These are phyloP conservation scores for Sebastes vulpes DNA, from an alignment of 2,797 vertebrate genomes.

Conservation along the genomic window DNA sequence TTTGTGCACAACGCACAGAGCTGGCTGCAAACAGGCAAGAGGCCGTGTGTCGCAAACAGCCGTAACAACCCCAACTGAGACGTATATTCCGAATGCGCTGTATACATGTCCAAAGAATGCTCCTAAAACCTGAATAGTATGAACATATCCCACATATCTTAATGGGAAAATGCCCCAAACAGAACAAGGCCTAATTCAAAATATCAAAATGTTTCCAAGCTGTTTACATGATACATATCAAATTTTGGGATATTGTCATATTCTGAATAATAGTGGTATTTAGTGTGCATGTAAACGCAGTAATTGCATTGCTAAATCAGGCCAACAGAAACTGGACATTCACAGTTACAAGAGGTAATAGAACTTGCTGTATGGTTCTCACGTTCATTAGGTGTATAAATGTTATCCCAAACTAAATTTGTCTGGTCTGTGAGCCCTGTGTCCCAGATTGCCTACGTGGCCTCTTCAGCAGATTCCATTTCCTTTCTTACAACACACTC, in stretches of 20 bases:
- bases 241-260: no score
- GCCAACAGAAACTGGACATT: not conserved
- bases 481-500: slow-evolving; percentile 18
- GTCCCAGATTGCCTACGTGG: slow-evolving; percentile 1
- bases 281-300: not conserved
- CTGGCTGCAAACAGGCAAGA: not conserved
- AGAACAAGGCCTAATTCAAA: not conserved
- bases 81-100: not conserved
- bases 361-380: not conserved
- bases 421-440: slow-evolving; percentile 24
- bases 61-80: not conserved
- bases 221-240: no score
- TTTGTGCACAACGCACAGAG: not conserved
- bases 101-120: not conserved
- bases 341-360: not conserved
- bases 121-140: not conserved
- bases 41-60: not conserved
- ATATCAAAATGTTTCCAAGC: no score
- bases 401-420: slow-evolving; percentile 32
- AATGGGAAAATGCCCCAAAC: not conserved
- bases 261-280: no score
- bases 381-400: slow-evolving; percentile 29
- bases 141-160: not conserved
- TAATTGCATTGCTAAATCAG: not conserved
- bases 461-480: slow-evolving; percentile 47